phyloP scores from a whole-genome alignment of 2,797 vertebrate species.

The Poeciliopsis paucimaculata region DNA sequence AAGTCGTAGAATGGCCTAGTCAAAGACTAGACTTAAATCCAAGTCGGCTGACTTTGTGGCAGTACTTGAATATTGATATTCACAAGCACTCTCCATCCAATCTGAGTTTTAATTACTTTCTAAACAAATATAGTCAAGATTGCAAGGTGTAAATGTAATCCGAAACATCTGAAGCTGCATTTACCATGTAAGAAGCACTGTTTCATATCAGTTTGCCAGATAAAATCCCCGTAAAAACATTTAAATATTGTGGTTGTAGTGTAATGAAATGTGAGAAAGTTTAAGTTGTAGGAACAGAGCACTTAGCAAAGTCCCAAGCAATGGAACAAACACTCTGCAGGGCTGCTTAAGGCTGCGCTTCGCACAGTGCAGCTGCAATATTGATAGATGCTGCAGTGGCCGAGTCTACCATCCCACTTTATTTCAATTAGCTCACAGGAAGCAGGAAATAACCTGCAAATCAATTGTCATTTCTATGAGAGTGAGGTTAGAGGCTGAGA shows the following conservation, averaged over 20 bases:
- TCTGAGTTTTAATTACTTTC: not conserved
- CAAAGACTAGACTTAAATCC: not conserved
- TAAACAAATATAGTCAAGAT: not conserved
- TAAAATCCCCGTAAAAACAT: not conserved
- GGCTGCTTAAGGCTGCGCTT: slow-evolving; percentile 41
- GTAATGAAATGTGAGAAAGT: not conserved
- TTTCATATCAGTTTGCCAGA: not conserved
- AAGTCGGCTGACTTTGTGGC: not conserved
- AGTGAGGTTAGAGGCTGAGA: slow-evolving; percentile 57
- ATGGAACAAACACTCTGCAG: slow-evolving; percentile 41
- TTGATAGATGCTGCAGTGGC: slow-evolving; percentile 73
- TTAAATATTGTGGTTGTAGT: not conserved
- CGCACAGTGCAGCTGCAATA: slow-evolving; percentile 54
- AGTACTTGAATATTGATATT: not conserved
- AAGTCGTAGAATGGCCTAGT: not conserved
- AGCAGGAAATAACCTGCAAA: slow-evolving; percentile 81
- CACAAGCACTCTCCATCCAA: not conserved
- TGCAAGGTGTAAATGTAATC: not conserved
- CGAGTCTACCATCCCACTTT: slow-evolving; percentile 71
- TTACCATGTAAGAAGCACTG: not conserved
- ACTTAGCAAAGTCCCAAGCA: slow-evolving; percentile 26
- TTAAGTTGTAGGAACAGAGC: not conserved
- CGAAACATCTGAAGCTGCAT: not conserved
- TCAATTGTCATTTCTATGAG: slow-evolving; percentile 77
- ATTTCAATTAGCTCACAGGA: slow-evolving; percentile 82